Conservation (phyloP, 1,140 invertebrate species). For the Diabrotica virgifera region DNA sequence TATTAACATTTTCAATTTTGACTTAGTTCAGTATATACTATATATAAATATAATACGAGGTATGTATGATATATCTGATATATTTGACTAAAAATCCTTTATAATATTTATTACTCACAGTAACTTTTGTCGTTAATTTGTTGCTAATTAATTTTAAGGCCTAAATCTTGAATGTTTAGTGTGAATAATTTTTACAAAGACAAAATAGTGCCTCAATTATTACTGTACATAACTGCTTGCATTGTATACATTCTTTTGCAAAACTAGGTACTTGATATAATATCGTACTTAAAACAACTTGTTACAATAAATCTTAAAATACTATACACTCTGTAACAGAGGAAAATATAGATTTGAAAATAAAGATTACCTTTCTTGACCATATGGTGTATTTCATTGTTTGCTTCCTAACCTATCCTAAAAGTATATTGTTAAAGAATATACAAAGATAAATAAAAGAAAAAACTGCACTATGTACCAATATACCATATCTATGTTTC, state of each 20-base stretch:
- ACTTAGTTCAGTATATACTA: too few relatives aligned
- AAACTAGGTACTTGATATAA: neutral
- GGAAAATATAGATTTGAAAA: conserved; percentile 1
- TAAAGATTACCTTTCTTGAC: neutral
- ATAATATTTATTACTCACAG: too few relatives aligned
- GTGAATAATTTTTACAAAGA: neutral
- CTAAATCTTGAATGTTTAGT: neutral
- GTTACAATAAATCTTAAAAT: neutral
- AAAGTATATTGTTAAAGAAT: too few relatives aligned
- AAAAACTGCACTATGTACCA: too few relatives aligned
- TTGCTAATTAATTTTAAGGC: neutral
- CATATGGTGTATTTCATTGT: too few relatives aligned
- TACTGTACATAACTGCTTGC: neutral
- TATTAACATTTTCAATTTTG: too few relatives aligned
- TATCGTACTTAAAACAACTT: neutral
- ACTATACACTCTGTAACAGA: neutral
- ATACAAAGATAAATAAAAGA: too few relatives aligned
- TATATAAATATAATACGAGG: too few relatives aligned
- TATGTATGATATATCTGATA: too few relatives aligned
- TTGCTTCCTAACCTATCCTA: too few relatives aligned
- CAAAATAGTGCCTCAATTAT: conserved; percentile 1
- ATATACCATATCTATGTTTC: too few relatives aligned
- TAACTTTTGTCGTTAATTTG: neutral
- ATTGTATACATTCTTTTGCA: conserved; percentile 1
- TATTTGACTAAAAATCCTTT: too few relatives aligned